Conservation (phyloP, 2,113 vertebrate species). For the Cynocephalus volans region DNA sequence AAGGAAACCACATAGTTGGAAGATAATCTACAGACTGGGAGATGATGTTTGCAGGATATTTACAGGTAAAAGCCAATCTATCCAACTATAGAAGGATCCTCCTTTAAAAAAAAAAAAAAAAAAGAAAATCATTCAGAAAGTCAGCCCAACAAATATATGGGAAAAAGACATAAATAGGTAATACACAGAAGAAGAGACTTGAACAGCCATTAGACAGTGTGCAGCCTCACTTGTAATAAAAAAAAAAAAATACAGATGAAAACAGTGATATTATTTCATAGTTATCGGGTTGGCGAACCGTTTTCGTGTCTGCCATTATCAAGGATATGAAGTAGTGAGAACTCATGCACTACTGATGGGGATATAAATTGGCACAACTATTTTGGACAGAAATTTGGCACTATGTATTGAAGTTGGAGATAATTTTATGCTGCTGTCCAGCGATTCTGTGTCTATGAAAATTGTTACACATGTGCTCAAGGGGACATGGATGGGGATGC, state of each 20-base stretch:
- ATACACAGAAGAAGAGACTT: background rate
- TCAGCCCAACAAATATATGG: background rate
- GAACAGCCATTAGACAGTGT: background rate
- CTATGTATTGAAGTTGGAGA: background rate
- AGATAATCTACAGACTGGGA: background rate
- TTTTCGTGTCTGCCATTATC: background rate
- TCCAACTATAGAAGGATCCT: background rate
- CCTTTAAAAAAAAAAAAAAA: no score
- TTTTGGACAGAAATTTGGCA: background rate
- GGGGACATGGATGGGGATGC: background rate
- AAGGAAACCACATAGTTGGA: background rate
- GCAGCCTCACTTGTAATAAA: background rate
- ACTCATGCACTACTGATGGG: background rate
- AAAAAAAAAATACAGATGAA: background rate
- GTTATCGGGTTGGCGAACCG: background rate
- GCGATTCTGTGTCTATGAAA: background rate
- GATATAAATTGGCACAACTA: background rate
- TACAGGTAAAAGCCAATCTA: background rate
- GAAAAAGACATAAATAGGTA: background rate
- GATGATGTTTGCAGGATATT: background rate
- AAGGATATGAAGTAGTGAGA: background rate
- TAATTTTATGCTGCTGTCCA: background rate
- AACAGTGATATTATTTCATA: background rate
- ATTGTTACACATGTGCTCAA: rapidly evolving
- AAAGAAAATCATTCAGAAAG: background rate